phyloP scores from a whole-genome alignment of 2,888 invertebrate species.

The Ornithoptera alexandrae region DNA sequence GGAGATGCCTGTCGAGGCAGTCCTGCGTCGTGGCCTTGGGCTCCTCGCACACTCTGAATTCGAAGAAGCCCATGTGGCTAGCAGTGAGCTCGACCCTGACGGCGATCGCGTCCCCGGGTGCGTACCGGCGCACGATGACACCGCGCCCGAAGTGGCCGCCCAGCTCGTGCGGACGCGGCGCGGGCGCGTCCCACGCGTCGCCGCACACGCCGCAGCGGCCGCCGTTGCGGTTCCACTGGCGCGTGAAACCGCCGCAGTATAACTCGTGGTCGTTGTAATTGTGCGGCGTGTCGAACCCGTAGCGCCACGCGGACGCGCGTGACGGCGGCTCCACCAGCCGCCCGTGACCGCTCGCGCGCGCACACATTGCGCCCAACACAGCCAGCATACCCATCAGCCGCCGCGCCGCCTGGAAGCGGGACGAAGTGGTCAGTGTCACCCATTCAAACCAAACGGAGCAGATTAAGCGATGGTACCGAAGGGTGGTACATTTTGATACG shows the following conservation, averaged over 20 bases:
- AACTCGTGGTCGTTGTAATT: slow-evolving; percentile 94
- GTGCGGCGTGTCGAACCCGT: slow-evolving; percentile 91
- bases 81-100: slow-evolving; percentile 92
- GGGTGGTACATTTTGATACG: too few species aligned
- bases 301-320: slow-evolving; percentile 92
- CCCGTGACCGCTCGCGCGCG: slow-evolving; percentile 81
- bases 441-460: too few species aligned
- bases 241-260: slow-evolving; percentile 92
- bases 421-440: too few species aligned
- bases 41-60: slow-evolving; percentile 90
- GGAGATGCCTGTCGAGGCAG: slow-evolving; percentile 86
- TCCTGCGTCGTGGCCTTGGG: slow-evolving; percentile 84
- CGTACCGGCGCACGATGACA: slow-evolving; percentile 89
- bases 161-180: slow-evolving; percentile 88
- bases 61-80: slow-evolving; percentile 92
- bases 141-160: slow-evolving; percentile 92
- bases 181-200: slow-evolving; percentile 87
- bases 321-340: slow-evolving; percentile 92
- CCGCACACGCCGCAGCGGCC: slow-evolving; percentile 94
- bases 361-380: slow-evolving; percentile 50
- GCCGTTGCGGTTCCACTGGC: slow-evolving; percentile 89
- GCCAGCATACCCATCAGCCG: slow-evolving; percentile 44
- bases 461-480: too few species aligned
- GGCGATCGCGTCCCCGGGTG: slow-evolving; percentile 83
- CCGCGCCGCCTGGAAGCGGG: slow-evolving; percentile 57